Conservation (phyloP, 1,140 invertebrate species). For the Sycophila sp. region DNA sequence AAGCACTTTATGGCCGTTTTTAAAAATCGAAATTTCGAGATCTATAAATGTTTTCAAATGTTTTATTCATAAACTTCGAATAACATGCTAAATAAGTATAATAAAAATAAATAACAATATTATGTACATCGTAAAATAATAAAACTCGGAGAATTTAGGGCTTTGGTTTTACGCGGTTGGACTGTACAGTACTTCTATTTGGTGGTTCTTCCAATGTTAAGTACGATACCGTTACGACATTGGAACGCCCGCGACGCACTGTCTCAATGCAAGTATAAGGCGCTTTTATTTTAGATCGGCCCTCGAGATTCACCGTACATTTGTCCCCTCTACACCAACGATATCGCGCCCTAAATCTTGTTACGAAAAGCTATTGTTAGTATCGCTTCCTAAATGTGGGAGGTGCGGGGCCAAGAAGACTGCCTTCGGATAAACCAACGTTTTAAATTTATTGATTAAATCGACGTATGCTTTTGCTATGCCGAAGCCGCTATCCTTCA, state of each 20-base stretch:
- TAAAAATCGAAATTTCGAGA: no score
- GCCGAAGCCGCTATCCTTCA: no score
- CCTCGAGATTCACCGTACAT: neutral
- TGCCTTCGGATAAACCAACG: neutral
- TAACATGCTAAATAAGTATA: no score
- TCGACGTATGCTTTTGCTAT: no score
- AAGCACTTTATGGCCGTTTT: no score
- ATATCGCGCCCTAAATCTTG: neutral
- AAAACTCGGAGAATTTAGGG: no score
- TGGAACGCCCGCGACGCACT: neutral
- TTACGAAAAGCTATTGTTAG: neutral
- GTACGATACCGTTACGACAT: neutral
- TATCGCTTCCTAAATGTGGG: neutral
- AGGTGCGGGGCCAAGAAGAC: neutral
- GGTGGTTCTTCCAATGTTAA: neutral
- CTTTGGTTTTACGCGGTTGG: no score
- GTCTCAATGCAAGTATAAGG: conserved; percentile 6
- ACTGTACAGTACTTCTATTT: no score
- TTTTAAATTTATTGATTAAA: neutral
- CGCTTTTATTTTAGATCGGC: neutral
- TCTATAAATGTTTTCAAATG: no score
- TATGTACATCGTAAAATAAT: no score
- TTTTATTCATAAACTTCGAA: no score
- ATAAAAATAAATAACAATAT: no score
- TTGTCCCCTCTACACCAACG: neutral